phyloP scores from a whole-genome alignment of 2,797 vertebrate species.

The Monodelphis domestica region DNA sequence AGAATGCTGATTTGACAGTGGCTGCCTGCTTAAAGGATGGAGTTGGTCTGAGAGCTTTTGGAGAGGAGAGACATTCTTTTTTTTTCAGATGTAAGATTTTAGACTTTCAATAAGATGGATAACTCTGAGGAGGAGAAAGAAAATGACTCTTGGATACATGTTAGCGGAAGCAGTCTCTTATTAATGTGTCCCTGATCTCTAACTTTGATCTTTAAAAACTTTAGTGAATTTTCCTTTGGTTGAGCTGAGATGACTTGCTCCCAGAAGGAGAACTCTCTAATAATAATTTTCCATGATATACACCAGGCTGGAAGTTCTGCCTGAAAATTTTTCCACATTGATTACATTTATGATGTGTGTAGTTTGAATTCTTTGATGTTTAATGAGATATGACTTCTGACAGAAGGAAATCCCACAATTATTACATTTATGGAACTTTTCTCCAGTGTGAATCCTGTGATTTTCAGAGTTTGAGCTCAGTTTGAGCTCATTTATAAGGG shows the following conservation, averaged over 20 bases:
- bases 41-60: not conserved
- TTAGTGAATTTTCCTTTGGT: not conserved
- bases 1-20: not conserved
- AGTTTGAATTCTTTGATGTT: not conserved
- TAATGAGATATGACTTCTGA: not conserved
- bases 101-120: not conserved
- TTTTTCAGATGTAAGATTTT: not conserved
- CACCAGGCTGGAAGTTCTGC: not conserved
- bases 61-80: not conserved
- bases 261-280: not conserved
- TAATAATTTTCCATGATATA: not conserved
- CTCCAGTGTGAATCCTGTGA: not conserved
- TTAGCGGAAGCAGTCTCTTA: not conserved
- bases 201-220: not conserved
- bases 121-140: not conserved
- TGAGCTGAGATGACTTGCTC: not conserved
- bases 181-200: not conserved
- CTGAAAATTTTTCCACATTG: not conserved
- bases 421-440: not conserved
- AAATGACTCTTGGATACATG: not conserved
- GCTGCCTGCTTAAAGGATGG: not conserved
- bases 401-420: not conserved
- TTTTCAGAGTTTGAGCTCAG: not conserved
- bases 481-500: not conserved
- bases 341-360: not conserved